Percentiles rank a stretch among this genome's conserved stretches.
phyloP scores from a whole-genome alignment of 2,888 invertebrate species.

The Volucella bombylans region DNA sequence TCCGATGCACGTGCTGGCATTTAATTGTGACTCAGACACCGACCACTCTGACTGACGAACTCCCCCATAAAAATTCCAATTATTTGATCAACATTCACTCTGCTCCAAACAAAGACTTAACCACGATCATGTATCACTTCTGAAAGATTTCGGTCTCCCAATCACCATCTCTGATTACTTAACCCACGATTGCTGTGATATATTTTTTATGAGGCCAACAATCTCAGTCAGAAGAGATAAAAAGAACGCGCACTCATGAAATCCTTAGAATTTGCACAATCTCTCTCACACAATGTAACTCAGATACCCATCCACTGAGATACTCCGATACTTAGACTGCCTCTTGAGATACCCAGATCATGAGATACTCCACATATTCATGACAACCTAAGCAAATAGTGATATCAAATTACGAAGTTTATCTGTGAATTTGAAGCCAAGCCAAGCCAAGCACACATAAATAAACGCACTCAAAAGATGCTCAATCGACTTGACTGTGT shows the following conservation, averaged over 20 bases:
- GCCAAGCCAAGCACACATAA: conserved; percentile 9
- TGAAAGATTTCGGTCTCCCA: background rate
- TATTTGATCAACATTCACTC: conserved; percentile 11
- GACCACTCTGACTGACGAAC: conserved; percentile 14
- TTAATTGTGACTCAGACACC: conserved; percentile 17
- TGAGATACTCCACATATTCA: background rate
- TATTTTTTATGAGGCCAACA: conserved; percentile 33
- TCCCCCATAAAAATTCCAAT: conserved; percentile 13
- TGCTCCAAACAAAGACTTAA: background rate
- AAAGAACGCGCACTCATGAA: conserved; percentile 3
- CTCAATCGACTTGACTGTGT: background rate
- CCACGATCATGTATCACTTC: conserved; percentile 1
- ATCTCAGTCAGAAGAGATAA: conserved; percentile 32
- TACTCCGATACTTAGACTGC: background rate
- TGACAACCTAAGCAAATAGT: conserved; percentile 31
- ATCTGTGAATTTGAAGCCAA: conserved; percentile 22
- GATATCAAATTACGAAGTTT: conserved; percentile 37
- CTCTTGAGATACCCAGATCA: conserved; percentile 12
- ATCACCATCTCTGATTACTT: background rate
- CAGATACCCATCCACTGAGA: too few relatives aligned
- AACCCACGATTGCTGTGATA: background rate
- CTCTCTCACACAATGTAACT: conserved; percentile 21
- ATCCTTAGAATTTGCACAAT: conserved; percentile 41
- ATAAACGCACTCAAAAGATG: conserved; percentile 7
- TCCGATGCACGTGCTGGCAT: conserved; percentile 21